These are phyloP conservation scores for Axea sp. DNA, from an alignment of 2,888 invertebrate species.

Conservation along the genomic window DNA sequence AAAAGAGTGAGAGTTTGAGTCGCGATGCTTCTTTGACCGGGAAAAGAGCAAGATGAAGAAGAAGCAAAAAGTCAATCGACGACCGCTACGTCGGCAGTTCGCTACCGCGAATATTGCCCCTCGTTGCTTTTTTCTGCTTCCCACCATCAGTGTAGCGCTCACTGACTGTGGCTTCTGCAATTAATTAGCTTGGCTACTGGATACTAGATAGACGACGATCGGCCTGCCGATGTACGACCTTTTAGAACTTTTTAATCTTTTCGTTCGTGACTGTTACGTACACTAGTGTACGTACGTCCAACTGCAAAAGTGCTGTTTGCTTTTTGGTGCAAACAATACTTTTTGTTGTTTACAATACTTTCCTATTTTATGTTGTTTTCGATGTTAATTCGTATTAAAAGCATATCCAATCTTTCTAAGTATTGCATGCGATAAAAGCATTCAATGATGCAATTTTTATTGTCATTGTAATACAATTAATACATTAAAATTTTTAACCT, in stretches of 20 bases:
- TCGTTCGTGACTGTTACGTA: slow-evolving; percentile 68
- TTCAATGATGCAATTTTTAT: too few relatives aligned
- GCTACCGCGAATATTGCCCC: slow-evolving; percentile 37
- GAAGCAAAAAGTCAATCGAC: slow-evolving; percentile 72
- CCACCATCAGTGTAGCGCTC: slow-evolving; percentile 37
- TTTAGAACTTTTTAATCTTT: slow-evolving; percentile 74
- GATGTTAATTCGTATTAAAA: too few relatives aligned
- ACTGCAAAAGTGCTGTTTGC: slow-evolving; percentile 61
- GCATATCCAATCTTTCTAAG: too few relatives aligned
- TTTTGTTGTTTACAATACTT: too few relatives aligned
- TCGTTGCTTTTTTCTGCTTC: slow-evolving; percentile 45
- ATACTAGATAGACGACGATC: slow-evolving; percentile 68
- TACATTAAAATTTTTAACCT: too few relatives aligned
- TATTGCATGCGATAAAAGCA: too few relatives aligned
- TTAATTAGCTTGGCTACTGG: slow-evolving; percentile 71
- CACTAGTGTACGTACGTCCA: slow-evolving; percentile 44
- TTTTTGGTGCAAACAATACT: slow-evolving; percentile 23
- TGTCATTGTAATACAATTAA: too few relatives aligned
- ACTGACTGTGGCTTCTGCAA: slow-evolving; percentile 70
- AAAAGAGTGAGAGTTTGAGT: slow-evolving; percentile 15
- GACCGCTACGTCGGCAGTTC: slow-evolving; percentile 59
- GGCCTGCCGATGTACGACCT: slow-evolving; percentile 72
- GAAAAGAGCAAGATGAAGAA: slow-evolving; percentile 50
- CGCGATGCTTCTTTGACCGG: slow-evolving; percentile 51
- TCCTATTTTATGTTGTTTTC: too few relatives aligned